Conservation (phyloP, 2,113 vertebrate species). For the Columba janthina region DNA sequence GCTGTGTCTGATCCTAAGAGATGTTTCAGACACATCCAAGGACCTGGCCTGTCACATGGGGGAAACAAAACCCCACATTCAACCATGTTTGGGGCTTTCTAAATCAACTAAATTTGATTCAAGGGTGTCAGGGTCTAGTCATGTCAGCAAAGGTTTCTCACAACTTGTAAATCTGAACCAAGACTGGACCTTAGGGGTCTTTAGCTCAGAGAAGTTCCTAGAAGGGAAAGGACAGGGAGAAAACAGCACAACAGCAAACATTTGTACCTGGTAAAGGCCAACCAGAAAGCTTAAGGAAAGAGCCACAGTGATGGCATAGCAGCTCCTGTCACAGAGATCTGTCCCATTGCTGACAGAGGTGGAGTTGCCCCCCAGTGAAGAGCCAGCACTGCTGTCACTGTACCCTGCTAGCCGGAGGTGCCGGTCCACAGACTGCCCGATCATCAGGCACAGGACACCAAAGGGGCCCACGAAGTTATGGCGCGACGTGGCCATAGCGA, state of each 20-base stretch:
- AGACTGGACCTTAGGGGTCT: neutral
- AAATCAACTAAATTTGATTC: neutral
- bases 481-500: constrained; percentile 35
- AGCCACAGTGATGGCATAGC: constrained; percentile 70
- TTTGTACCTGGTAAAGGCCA: constrained; percentile 64
- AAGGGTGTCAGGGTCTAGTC: neutral
- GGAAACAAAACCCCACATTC: neutral
- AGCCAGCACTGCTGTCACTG: rapidly evolving
- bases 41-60: neutral
- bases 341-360: constrained; percentile 3
- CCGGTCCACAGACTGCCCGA: constrained; percentile 62
- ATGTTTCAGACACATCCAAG: neutral
- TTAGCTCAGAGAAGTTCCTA: neutral
- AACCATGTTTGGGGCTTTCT: neutral
- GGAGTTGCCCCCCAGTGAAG: neutral
- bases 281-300: constrained; percentile 68
- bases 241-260: neutral
- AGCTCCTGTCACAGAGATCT: constrained; percentile 37
- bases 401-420: constrained; percentile 68
- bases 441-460: constrained; percentile 66
- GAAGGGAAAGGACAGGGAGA: neutral
- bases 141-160: neutral
- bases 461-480: constrained; percentile 68
- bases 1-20: neutral
- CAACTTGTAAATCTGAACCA: neutral